Evolutionary conservation across 2,113 vertebrate genomes (phyloP).

Genomic region (Heptranchias perlo): DNA sequence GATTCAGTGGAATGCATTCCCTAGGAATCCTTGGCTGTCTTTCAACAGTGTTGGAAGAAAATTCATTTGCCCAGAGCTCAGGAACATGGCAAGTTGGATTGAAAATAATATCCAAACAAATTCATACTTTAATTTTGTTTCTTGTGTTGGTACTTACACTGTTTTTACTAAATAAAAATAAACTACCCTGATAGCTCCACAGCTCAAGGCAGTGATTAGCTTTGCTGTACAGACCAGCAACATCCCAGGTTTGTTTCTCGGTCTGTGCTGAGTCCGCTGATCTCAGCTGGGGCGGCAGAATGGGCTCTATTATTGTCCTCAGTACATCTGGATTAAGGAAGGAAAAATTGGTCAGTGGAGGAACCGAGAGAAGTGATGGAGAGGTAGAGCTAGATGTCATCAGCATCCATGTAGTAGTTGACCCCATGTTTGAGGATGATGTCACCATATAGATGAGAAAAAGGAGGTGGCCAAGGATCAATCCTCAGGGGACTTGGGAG

Average conservation of each 20-base stretch:
- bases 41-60: neutral
- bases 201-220: neutral
- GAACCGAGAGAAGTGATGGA: neutral
- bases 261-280: neutral
- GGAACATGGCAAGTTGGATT: neutral
- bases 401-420: neutral
- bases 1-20: neutral
- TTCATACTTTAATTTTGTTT: neutral
- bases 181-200: neutral
- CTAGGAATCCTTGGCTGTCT: neutral
- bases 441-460: neutral
- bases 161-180: neutral
- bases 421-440: neutral
- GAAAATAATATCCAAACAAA: neutral
- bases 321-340: neutral
- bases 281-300: neutral
- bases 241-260: neutral
- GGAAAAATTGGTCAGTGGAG: neutral
- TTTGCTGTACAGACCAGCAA: neutral
- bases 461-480: neutral
- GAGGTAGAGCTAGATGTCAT: neutral
- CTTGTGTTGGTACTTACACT: neutral
- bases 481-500: neutral
- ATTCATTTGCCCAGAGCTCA: neutral
- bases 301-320: neutral